phyloP scores from a whole-genome alignment of 2,113 vertebrate species.

The Zingel zingel region DNA sequence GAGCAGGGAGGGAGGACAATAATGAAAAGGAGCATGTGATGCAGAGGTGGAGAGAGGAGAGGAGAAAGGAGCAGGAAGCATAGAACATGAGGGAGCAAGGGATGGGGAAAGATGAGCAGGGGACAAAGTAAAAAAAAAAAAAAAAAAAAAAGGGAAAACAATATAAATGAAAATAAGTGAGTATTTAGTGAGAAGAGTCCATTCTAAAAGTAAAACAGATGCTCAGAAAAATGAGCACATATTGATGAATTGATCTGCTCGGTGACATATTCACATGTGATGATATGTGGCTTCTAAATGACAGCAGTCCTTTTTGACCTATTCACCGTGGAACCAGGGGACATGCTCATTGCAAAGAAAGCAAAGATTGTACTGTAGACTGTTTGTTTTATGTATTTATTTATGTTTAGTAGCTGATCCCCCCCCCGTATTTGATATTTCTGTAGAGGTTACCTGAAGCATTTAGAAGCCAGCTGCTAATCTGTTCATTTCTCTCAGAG shows the following conservation, averaged over 20 bases:
- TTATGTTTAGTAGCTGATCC: too few relatives aligned
- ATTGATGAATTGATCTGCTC: not conserved
- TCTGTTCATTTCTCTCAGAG: not conserved
- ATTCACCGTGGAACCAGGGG: not conserved
- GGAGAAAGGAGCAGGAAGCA: not conserved
- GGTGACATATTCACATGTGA: not conserved
- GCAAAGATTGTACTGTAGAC: not conserved
- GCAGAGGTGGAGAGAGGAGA: not conserved
- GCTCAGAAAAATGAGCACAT: not conserved
- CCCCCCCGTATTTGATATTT: not conserved
- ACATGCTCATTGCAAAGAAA: not conserved
- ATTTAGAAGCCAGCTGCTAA: not conserved
- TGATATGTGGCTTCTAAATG: not conserved
- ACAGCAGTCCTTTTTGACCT: not conserved
- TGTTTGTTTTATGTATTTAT: not conserved
- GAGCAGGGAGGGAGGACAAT: not conserved
- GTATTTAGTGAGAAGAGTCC: not conserved
- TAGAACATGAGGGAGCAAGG: too few relatives aligned
- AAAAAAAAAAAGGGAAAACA: too few relatives aligned
- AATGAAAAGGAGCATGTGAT: not conserved
- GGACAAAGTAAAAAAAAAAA: not conserved
- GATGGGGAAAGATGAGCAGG: not conserved
- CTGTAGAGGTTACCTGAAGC: not conserved
- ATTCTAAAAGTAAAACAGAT: conserved; percentile 8
- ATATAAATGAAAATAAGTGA: not conserved